A percentile compares a stretch with the other conserved stretches of the same genome.
Evolutionary conservation across 2,797 vertebrate genomes (phyloP).

Genomic region (Chrosomus eos): DNA sequence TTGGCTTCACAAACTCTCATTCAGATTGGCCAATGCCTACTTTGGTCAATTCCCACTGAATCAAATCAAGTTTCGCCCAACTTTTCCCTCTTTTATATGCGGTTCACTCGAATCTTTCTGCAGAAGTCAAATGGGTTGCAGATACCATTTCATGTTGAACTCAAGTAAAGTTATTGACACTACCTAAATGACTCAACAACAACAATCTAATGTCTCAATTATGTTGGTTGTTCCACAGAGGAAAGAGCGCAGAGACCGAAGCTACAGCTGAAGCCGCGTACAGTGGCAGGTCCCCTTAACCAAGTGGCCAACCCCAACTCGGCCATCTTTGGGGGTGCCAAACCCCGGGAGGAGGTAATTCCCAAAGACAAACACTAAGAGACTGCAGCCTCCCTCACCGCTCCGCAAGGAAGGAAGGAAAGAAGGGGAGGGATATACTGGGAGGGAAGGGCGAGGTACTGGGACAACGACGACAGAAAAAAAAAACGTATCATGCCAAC

Average conservation of each 20-base stretch:
- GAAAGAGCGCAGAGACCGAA: constrained; percentile 94
- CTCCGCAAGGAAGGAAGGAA: constrained; percentile 32
- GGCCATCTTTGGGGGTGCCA: constrained; percentile 96
- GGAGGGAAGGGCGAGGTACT: constrained; percentile 31
- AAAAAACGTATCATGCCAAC: constrained; percentile 68
- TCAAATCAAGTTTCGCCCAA: neutral
- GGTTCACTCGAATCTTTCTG: neutral
- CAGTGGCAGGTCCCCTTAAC: constrained; percentile 93
- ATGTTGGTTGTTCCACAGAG: constrained; percentile 78
- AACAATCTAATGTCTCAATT: neutral
- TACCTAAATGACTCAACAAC: too few relatives aligned
- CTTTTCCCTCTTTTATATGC: too few relatives aligned
- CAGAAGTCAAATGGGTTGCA: neutral
- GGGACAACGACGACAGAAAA: constrained; percentile 55
- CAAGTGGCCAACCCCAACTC: constrained; percentile 99
- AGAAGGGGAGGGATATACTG: neutral
- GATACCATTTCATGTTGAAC: neutral
- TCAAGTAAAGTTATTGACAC: neutral
- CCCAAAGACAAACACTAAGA: constrained; percentile 86
- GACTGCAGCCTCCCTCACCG: constrained; percentile 65
- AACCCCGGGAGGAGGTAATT: constrained; percentile 94
- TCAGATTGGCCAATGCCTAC: neutral
- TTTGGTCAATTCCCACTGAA: too few relatives aligned
- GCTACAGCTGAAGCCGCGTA: constrained; percentile 97
- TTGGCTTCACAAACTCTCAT: too few relatives aligned